Evolutionary conservation across 2,888 invertebrate species (phyloP), one percentile per base, ranked within the genome.

Genomic region (Odontocolon sp.): DNA sequence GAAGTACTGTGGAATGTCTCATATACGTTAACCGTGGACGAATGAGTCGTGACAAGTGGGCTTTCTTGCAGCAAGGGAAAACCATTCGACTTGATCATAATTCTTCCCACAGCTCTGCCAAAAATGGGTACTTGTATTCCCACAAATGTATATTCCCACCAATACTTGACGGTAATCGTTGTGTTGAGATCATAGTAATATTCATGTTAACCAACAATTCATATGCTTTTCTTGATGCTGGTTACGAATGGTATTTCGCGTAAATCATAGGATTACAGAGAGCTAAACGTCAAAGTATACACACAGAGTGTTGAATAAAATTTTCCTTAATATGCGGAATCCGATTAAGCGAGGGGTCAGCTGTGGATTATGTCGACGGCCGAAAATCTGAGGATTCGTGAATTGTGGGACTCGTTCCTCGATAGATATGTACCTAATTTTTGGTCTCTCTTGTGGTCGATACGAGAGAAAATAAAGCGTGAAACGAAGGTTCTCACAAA

Each of bases 321-420:
- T 31, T 77, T 77, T 72, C 54, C 77, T 68, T 77, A 72, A 77
- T 77, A 57, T 50, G 70, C 67, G 68, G 61, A 77, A 77, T 77
- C 77, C 71, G 77, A 77, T 77, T 77, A 72, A 64, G 63, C 56
- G 28, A 14, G 40, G 63, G 52, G 66, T 71, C 71, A 71, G 36
- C 40, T 68, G 36, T 71, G 68, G 77, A 72, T 77, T 72, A 77
- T 68, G 38, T 50, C 26, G 52, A 36, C 18, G 28, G 63, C 26
- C 50, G 33, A 31, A 68, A 61, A 68, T 74, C 67, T 68, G 61
- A 40, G 68, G 56, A 33, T 57, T 57, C 50, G 47, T 42, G 23
- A 36, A 56, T 50, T 54, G 68, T 71, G 71, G 76, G 71, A 68
- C 28, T 14, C 14, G 36, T 47, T 23, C 33, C 11, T 45, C 6